Base-by-base conservation (phyloP, 2,113 vertebrate genomes). In the Capreolus pygargus region DNA sequence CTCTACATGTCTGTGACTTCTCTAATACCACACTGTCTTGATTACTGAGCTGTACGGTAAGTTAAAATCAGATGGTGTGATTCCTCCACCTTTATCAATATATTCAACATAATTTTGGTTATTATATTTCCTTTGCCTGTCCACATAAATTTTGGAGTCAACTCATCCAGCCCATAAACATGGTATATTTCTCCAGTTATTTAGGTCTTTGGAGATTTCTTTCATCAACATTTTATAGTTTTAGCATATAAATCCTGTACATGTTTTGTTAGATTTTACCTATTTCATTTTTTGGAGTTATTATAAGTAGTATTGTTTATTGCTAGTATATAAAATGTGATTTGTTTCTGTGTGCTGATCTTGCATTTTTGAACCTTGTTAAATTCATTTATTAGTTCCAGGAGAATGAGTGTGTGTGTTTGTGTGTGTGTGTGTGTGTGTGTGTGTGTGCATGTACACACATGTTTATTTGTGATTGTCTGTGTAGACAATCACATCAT, bases 101-200 rank as follows among this genome's bases (percentile, higher is more conserved):
- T 86, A 95, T 93, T 86, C 57, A 90, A 90, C 89, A 60, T 60
- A 25, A 55, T 70, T 94, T 84, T 91, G 88, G 15, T 28, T 81
- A 93, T 79, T 96, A 21, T 96, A 78, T n/a, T 84, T 94, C 55
- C 10, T 97, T 94, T 91, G n/a, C 55, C 21, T 94, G 83, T 88
- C 50, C 64, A 87, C 55, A 76, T 94, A 76, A 86, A 95, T 91
- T 70, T 70, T 19, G 21, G 33, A 67, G 64, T 36, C 64, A 70
- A 70, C 64, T 70, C 64, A 70, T 36, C 54, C 30, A 19, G 7
- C 47, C 43, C 54, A 92, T 89, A 83, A 85, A 85, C 27, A 85
- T 55, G 57, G 47, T 83, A 52, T 89, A 43, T 84, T 55, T 89
- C 78, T 89, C 78, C 50, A 60, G 50, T 96, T 95, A 88, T 57